These are phyloP conservation scores for Pelecanus crispus DNA, from an alignment of 2,113 vertebrate genomes.

Conservation along the genomic window DNA sequence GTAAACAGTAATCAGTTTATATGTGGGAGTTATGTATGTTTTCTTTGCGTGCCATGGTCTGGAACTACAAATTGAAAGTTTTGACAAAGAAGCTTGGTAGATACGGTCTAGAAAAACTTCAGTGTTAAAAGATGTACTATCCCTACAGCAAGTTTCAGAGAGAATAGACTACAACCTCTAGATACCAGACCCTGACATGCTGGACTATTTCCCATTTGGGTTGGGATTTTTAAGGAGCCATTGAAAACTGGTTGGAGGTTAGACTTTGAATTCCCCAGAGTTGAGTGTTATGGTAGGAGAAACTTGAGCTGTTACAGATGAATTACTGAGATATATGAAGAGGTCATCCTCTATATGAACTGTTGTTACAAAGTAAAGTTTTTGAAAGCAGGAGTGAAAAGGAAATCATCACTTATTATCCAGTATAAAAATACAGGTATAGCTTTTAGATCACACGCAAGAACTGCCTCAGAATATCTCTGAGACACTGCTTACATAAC, in stretches of 20 bases:
- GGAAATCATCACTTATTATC: neutral
- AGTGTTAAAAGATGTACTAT: neutral
- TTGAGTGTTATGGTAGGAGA: neutral
- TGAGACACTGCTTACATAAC: neutral
- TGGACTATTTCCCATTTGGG: neutral
- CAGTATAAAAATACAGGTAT: neutral
- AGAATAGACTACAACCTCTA: neutral
- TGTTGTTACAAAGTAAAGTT: neutral
- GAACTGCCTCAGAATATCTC: neutral
- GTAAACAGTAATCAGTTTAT: neutral
- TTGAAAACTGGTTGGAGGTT: neutral
- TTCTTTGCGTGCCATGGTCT: neutral
- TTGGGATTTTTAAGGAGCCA: neutral
- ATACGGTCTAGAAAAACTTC: neutral
- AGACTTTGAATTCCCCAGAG: neutral
- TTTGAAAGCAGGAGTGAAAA: neutral
- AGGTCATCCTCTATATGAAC: neutral
- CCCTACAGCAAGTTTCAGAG: neutral
- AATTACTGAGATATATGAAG: neutral
- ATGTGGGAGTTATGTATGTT: neutral
- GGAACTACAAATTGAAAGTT: neutral
- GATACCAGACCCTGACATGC: neutral
- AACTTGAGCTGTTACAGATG: neutral
- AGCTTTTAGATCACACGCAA: neutral
- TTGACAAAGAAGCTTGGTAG: neutral